Evolutionary conservation across 2,797 vertebrate genomes (phyloP).

Genomic region (Urocyon cinereoargenteus): DNA sequence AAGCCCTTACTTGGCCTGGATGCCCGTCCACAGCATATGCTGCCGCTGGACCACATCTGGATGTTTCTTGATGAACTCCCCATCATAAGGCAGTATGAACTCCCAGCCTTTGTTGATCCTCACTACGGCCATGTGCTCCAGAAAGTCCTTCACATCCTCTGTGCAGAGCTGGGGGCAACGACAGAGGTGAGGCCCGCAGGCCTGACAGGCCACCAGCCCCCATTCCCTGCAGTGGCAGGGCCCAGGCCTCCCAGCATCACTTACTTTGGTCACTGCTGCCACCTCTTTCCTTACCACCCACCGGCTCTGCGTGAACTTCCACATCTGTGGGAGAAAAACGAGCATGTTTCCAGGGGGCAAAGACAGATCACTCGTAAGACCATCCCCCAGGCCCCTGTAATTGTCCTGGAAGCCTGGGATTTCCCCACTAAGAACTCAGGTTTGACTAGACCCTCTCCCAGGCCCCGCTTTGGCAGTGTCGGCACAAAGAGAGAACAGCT

Average conservation of each 20-base stretch:
- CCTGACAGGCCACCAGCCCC: fast-evolving
- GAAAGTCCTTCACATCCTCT: constrained; percentile 98
- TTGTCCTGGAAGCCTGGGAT: not conserved
- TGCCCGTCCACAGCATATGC: constrained; percentile 98
- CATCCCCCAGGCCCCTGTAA: not conserved
- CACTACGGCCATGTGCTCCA: constrained; percentile 96
- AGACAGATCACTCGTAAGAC: not conserved
- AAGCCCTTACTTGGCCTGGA: constrained; percentile 96
- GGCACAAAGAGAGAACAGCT: not conserved
- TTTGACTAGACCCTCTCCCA: not conserved
- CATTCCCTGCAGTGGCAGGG: not conserved
- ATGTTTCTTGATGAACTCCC: constrained; percentile 96
- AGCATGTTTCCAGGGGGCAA: not conserved
- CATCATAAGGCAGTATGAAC: constrained; percentile 94
- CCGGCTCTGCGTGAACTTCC: constrained; percentile 97
- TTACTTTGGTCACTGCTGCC: constrained; percentile 94
- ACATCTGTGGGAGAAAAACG: constrained; percentile 91
- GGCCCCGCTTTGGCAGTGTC: not conserved
- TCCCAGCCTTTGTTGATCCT: constrained; percentile 98
- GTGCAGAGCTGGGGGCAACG: constrained; percentile 92
- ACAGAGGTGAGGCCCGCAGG: not conserved
- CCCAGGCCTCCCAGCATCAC: constrained; percentile 57
- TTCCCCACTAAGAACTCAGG: not conserved
- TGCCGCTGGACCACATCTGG: constrained; percentile 97
- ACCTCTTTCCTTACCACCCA: constrained; percentile 97